Evolutionary conservation across 2,113 vertebrate species (phyloP).

Genomic region (Lycaon pictus): DNA sequence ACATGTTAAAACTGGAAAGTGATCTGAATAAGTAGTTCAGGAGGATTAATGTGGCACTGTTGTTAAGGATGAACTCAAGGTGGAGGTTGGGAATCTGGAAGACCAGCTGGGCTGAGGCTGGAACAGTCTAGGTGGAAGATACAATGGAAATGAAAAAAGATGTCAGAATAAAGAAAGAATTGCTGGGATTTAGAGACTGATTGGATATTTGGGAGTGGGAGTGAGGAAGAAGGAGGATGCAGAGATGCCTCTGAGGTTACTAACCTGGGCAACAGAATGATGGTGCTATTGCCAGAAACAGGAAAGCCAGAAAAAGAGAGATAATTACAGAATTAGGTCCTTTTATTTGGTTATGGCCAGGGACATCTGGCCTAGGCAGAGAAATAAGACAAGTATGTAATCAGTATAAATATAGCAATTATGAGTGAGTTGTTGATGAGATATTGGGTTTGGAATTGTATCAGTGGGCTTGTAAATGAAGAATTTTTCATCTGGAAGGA

Average conservation of each 20-base stretch:
- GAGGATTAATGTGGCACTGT: not conserved
- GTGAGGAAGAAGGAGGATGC: not conserved
- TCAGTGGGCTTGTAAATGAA: not conserved
- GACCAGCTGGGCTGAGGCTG: not conserved
- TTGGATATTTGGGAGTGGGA: not conserved
- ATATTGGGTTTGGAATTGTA: not conserved
- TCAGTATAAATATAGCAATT: slow-evolving; percentile 14
- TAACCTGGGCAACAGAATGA: not conserved
- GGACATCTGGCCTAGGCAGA: not conserved
- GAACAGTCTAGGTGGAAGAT: not conserved
- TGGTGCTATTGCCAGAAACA: not conserved
- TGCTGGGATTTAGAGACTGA: not conserved
- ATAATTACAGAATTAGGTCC: not conserved
- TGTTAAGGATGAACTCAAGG: not conserved
- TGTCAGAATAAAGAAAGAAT: not conserved
- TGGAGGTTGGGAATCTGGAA: not conserved
- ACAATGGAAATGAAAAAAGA: not conserved
- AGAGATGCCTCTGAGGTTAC: not conserved
- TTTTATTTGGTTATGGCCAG: not conserved
- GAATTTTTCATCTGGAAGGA: not conserved
- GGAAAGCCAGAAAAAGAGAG: not conserved
- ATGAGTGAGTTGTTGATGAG: not conserved
- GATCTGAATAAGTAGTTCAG: not conserved
- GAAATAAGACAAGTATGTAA: not conserved
- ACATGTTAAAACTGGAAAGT: not conserved